Conservation (phyloP, 2,797 vertebrate genomes). For the Steatocranus sp. region DNA sequence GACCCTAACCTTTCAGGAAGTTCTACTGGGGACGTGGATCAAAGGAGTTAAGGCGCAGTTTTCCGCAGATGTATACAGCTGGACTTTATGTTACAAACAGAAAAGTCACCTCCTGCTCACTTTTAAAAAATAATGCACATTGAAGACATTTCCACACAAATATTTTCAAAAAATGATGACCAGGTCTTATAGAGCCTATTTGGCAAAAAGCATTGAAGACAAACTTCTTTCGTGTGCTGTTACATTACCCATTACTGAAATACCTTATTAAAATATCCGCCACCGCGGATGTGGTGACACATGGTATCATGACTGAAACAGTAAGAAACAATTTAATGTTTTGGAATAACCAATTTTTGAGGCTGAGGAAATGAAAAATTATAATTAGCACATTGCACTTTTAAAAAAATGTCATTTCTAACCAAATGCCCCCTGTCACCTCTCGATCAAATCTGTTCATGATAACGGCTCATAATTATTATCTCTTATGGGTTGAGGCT, state of each 20-base stretch:
- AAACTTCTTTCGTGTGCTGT: background rate
- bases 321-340: background rate
- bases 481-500: background rate
- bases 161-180: background rate
- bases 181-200: background rate
- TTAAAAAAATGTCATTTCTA: background rate
- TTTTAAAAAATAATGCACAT: background rate
- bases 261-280: background rate
- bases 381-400: background rate
- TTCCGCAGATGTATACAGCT: background rate
- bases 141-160: background rate
- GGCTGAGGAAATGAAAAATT: background rate
- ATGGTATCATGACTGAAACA: background rate
- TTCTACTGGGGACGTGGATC: background rate
- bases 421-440: background rate
- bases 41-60: background rate
- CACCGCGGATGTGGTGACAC: background rate
- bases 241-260: background rate
- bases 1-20: background rate
- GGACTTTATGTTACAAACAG: background rate
- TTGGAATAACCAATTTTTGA: background rate
- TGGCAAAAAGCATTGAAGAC: background rate
- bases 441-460: background rate
- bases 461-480: background rate
- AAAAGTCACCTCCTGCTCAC: background rate